Conservation (phyloP, 1,140 invertebrate species). For the Aplysia californica region DNA sequence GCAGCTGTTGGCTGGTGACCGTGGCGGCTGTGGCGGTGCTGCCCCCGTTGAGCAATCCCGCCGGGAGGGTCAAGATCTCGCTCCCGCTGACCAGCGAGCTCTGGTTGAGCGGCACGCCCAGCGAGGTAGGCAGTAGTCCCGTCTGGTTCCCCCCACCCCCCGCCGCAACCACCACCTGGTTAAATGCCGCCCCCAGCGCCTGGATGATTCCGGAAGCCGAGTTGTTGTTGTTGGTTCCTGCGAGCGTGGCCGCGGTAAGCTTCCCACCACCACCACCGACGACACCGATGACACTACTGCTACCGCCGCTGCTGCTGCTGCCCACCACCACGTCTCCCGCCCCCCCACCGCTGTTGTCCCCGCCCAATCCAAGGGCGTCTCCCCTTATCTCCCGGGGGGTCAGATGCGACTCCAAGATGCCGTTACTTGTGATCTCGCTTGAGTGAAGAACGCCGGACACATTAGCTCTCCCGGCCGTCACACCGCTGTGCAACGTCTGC, state of each 20-base stretch:
- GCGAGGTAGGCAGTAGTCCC: not conserved
- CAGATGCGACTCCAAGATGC: not conserved
- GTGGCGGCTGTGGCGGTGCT: not conserved
- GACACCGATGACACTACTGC: too few species aligned
- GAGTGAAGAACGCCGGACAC: slow-evolving; percentile 8
- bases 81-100: not conserved
- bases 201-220: slow-evolving; percentile 1
- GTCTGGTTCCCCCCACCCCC: not conserved
- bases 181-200: slow-evolving; percentile 12
- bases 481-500: too few species aligned
- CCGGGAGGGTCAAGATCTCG: slow-evolving; percentile 10
- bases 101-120: slow-evolving; percentile 12
- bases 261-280: too few species aligned
- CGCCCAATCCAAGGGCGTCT: too few species aligned
- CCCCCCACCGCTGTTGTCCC: too few species aligned
- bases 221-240: too few species aligned
- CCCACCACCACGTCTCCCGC: too few species aligned
- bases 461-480: too few species aligned
- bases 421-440: not conserved
- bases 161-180: not conserved
- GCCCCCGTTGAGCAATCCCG: too few species aligned
- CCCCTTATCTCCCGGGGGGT: too few species aligned
- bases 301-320: too few species aligned
- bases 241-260: too few species aligned
- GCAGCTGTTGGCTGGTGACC: not conserved